These are phyloP conservation scores for Lathronympha strigana DNA, from an alignment of 2,888 invertebrate genomes.

Conservation along the genomic window DNA sequence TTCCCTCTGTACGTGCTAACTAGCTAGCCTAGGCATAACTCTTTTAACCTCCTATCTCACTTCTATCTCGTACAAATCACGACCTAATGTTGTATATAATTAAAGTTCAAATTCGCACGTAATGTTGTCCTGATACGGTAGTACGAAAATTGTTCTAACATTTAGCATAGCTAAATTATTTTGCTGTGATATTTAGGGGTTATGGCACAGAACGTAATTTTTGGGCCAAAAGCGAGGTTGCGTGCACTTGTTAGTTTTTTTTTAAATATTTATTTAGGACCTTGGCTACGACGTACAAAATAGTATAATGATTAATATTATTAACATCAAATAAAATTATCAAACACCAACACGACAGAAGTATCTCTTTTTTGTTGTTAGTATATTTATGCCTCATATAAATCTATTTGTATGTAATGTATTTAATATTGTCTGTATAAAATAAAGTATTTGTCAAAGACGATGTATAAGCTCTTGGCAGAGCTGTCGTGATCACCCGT, in stretches of 20 bases:
- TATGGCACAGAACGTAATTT: background rate
- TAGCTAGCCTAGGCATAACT: background rate
- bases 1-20: constrained; percentile 25
- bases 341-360: too few relatives aligned
- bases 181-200: background rate
- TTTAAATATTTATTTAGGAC: constrained; percentile 22
- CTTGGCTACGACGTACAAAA: background rate
- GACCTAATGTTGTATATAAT: background rate
- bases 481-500: too few relatives aligned
- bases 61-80: background rate
- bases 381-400: background rate
- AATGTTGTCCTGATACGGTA: background rate
- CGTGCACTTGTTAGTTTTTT: background rate
- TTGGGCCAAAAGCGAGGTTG: background rate
- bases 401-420: too few relatives aligned
- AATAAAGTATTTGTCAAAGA: too few relatives aligned
- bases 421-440: too few relatives aligned
- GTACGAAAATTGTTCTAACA: constrained; percentile 1
- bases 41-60: background rate
- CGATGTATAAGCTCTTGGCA: too few relatives aligned
- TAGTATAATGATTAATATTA: too few relatives aligned
- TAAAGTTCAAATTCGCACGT: background rate
- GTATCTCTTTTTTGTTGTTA: background rate
- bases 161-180: background rate
- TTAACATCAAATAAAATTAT: too few relatives aligned